Percentiles rank a stretch among this genome's conserved stretches.
phyloP scores from a whole-genome alignment of 23 tunicate species.

The Botrylloides violaceus region DNA sequence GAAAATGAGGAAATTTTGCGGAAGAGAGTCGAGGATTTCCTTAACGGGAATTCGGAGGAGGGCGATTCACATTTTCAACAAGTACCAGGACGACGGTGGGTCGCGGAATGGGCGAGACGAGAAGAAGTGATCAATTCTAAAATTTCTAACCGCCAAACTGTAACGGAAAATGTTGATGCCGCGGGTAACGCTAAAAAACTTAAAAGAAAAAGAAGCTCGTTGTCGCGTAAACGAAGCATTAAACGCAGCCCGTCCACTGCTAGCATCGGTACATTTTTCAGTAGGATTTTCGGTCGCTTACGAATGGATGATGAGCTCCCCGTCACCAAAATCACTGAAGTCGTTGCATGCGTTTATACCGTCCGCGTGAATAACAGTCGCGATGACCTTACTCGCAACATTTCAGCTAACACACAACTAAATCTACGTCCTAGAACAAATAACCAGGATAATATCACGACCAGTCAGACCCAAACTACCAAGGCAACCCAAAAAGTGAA shows the following conservation, averaged over 20 bases:
- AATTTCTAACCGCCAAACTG: no score
- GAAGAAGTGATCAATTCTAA: conserved; percentile 1
- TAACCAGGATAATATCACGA: neutral
- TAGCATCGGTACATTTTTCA: conserved; percentile 10
- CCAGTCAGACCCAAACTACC: neutral
- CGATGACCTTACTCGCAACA: neutral
- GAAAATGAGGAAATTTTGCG: conserved; percentile 5
- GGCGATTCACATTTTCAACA: conserved; percentile 9
- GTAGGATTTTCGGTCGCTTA: conserved; percentile 6
- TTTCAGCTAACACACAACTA: neutral
- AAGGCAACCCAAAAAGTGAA: neutral
- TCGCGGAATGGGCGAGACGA: conserved; percentile 21
- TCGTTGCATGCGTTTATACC: conserved; percentile 16
- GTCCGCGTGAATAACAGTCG: neutral
- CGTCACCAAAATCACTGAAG: neutral
- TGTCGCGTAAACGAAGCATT: conserved; percentile 9
- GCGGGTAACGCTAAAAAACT: neutral
- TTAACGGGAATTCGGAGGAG: conserved; percentile 17
- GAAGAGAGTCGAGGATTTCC: conserved; percentile 19
- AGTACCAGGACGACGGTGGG: conserved; percentile 12
- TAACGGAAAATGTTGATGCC: neutral
- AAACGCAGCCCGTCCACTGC: conserved; percentile 9
- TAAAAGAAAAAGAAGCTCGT: neutral
- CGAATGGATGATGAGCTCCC: neutral
- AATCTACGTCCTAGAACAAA: neutral